phyloP scores from a whole-genome alignment of 2,113 vertebrate species.

The Amblyopsis rosae region DNA sequence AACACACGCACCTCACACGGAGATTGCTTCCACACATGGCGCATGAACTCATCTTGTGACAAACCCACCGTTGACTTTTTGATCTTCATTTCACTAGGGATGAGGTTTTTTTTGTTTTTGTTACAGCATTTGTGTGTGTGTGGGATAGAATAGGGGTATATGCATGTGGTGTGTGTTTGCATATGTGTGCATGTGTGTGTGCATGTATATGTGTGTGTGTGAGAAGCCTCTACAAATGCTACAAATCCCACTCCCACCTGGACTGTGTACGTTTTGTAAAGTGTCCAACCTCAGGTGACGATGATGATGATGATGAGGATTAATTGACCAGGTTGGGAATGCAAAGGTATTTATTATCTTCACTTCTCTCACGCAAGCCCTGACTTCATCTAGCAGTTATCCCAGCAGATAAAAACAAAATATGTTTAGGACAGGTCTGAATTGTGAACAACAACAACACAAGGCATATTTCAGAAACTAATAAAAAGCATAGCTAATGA shows the following conservation, averaged over 20 bases:
- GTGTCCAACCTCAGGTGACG: background rate
- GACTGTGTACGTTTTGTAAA: background rate
- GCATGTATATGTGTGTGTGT: background rate
- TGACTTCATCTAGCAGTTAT: background rate
- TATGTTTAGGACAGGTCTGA: background rate
- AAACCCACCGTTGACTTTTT: too few species aligned
- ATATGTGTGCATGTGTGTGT: background rate
- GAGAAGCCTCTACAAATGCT: background rate
- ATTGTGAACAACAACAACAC: too few species aligned
- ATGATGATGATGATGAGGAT: background rate
- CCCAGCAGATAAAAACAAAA: background rate
- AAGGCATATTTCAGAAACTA: too few species aligned
- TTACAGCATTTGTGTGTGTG: background rate
- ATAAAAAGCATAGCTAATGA: too few species aligned
- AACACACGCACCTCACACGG: background rate
- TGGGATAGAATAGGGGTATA: too few species aligned
- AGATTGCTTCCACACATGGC: background rate
- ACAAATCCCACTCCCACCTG: background rate
- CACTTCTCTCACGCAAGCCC: slow-evolving; percentile 2
- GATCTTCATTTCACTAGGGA: too few species aligned
- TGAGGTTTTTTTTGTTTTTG: too few species aligned
- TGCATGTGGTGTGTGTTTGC: too few species aligned
- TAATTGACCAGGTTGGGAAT: background rate
- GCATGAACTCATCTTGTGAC: background rate
- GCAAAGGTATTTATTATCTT: background rate